A percentile compares a stretch with the other conserved stretches of the same genome.
Evolutionary conservation across 2,113 vertebrate genomes (phyloP).

Genomic region (Laticauda laticaudata): DNA sequence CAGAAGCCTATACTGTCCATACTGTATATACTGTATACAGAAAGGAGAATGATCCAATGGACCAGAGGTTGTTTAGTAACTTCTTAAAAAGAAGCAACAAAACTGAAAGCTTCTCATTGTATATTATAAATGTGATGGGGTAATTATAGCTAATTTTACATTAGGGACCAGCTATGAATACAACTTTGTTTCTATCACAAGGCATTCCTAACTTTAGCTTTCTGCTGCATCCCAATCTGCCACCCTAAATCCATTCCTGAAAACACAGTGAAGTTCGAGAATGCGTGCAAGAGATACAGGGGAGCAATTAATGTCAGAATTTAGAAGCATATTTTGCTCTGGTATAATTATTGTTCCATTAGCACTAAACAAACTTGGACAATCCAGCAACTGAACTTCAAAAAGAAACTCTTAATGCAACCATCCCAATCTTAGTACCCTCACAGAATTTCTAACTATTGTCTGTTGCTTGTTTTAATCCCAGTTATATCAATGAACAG

Average conservation of each 20-base stretch:
- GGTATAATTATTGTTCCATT: background rate
- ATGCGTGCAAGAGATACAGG: background rate
- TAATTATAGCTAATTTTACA: background rate
- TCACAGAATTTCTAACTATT: background rate
- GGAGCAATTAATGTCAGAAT: background rate
- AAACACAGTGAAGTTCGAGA: background rate
- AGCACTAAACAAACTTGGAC: background rate
- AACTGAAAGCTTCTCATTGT: background rate
- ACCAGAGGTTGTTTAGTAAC: background rate
- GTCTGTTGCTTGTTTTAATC: background rate
- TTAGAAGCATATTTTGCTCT: background rate
- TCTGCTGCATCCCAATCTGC: background rate
- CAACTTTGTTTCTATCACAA: background rate
- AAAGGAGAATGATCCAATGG: background rate
- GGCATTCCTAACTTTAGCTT: background rate
- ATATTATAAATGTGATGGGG: background rate
- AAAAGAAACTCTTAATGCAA: background rate
- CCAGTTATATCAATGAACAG: background rate
- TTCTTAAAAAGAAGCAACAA: background rate
- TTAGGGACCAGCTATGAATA: background rate
- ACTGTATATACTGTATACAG: background rate
- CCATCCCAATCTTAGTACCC: background rate
- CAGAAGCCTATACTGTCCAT: background rate
- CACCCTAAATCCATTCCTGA: background rate
- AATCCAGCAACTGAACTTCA: background rate